A percentile compares a stretch with the other conserved stretches of the same genome.
phyloP scores from a whole-genome alignment of 2,113 vertebrate genomes.

The Mirza zaza region DNA sequence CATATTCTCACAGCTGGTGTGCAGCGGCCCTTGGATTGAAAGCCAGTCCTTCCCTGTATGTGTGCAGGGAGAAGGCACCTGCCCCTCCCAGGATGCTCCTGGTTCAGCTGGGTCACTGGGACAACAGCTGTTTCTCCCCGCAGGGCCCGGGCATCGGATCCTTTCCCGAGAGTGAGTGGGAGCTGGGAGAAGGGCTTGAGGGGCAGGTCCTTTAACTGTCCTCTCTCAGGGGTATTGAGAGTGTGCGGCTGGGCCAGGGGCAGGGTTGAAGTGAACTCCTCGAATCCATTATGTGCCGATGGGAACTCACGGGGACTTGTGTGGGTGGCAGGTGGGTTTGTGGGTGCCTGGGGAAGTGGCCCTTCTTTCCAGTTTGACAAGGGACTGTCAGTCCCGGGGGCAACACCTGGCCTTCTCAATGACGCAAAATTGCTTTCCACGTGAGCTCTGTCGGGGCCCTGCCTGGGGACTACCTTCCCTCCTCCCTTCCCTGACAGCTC shows the following conservation, averaged over 20 bases:
- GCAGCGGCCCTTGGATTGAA: background rate
- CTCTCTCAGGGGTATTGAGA: background rate
- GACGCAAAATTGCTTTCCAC: background rate
- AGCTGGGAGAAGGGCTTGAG: background rate
- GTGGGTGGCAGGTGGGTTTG: background rate
- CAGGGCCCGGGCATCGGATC: background rate
- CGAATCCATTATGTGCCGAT: rapidly evolving
- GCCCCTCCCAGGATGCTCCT: background rate
- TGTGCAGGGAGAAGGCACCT: background rate
- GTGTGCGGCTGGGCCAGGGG: background rate
- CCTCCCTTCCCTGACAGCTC: background rate
- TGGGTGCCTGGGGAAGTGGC: background rate
- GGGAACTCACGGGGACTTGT: background rate
- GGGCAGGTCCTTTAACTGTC: background rate
- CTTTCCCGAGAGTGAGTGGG: background rate
- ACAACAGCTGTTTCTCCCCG: background rate
- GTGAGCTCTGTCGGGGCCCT: rapidly evolving
- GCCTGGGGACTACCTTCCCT: background rate
- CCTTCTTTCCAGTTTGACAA: slow-evolving; percentile 20
- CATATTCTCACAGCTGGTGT: background rate
- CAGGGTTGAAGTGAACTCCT: background rate
- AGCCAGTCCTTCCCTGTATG: background rate
- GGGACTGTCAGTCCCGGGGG: background rate
- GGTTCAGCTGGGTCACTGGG: background rate
- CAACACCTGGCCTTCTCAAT: background rate